A percentile compares a stretch with the other conserved stretches of the same genome.
Conservation (phyloP, 1,140 invertebrate species). For the Elysia chlorotica region DNA sequence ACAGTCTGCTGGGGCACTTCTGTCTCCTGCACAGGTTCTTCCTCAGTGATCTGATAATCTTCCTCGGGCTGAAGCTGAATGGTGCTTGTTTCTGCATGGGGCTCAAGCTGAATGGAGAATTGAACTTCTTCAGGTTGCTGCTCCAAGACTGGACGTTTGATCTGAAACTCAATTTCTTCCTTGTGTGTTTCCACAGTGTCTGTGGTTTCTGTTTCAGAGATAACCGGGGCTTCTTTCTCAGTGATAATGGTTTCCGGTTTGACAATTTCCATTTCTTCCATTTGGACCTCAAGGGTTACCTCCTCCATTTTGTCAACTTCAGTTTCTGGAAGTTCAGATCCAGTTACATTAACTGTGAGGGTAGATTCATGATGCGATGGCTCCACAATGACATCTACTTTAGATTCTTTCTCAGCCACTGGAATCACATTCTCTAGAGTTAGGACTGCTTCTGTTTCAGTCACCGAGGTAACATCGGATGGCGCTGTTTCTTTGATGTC, state of each 20-base stretch:
- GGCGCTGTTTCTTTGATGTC: constrained; percentile 23
- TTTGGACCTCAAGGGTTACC: constrained; percentile 35
- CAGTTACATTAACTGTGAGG: background rate
- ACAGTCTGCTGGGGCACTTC: background rate
- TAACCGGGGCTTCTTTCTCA: constrained; percentile 28
- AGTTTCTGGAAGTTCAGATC: constrained; percentile 14
- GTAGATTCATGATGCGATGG: constrained; percentile 1
- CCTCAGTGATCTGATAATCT: background rate
- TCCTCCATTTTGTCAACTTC: constrained; percentile 30
- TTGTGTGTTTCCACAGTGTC: constrained; percentile 38
- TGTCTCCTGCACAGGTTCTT: background rate
- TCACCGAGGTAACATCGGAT: constrained; percentile 9
- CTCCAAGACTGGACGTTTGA: constrained; percentile 37
- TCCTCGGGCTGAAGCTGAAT: constrained; percentile 13
- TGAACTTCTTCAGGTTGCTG: constrained; percentile 40
- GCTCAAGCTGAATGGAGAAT: constrained; percentile 39
- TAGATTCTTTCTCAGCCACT: constrained; percentile 32
- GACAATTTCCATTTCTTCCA: constrained; percentile 32
- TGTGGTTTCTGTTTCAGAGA: constrained; percentile 29
- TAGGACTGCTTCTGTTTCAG: constrained; percentile 20
- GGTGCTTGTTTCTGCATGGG: constrained; percentile 20
- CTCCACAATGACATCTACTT: constrained; percentile 27
- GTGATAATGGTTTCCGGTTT: constrained; percentile 32
- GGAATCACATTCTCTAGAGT: constrained; percentile 31
- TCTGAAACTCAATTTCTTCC: constrained; percentile 44